A percentile compares a stretch with the other conserved stretches of the same genome.
phyloP scores from a whole-genome alignment of 2,888 invertebrate species.

The Coecobrya sp. region DNA sequence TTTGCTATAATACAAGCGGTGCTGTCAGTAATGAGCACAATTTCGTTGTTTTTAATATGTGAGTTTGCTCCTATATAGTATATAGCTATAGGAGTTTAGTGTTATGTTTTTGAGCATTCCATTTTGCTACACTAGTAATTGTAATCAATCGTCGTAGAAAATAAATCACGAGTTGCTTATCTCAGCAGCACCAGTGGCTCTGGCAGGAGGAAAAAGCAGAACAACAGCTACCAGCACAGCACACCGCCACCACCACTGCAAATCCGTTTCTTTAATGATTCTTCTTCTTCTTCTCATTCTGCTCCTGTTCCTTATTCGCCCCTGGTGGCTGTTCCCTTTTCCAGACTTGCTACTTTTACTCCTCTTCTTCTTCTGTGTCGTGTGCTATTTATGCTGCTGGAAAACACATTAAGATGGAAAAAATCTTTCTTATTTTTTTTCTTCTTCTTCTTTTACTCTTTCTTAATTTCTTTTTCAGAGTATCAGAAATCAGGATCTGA shows the following conservation, averaged over 20 bases:
- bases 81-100: neutral
- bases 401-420: neutral
- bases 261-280: slow-evolving; percentile 45
- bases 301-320: neutral
- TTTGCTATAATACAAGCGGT: neutral
- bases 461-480: neutral
- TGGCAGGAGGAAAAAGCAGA: neutral
- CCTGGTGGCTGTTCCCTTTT: neutral
- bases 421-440: neutral
- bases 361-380: neutral
- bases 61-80: neutral
- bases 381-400: neutral
- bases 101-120: slow-evolving; percentile 7
- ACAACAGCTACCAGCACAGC: neutral
- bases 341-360: neutral
- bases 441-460: too few relatives aligned
- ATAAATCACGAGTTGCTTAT: slow-evolving; percentile 66
- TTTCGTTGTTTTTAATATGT: slow-evolving; percentile 24
- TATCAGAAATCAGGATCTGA: slow-evolving; percentile 26
- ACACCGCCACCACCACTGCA: slow-evolving; percentile 3
- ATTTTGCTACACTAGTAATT: slow-evolving; percentile 21
- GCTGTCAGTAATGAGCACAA: slow-evolving; percentile 40
- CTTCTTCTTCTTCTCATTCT: slow-evolving; percentile 4
- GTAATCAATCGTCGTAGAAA: slow-evolving; percentile 60
- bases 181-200: slow-evolving; percentile 42